These are phyloP conservation scores for Eptesicus fuscus DNA, from an alignment of 2,113 vertebrate genomes.

Conservation along the genomic window DNA sequence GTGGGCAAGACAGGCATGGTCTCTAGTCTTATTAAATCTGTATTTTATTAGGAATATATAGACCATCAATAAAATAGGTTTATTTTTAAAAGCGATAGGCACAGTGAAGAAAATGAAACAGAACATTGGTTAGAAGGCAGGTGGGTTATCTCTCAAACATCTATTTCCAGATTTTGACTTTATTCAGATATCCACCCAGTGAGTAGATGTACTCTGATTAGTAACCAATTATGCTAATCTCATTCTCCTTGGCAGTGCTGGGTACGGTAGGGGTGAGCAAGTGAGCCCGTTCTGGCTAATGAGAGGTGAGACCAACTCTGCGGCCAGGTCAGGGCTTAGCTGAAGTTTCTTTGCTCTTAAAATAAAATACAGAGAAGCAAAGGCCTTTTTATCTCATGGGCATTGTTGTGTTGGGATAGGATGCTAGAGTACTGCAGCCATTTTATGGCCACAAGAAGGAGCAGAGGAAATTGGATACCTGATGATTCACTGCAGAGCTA, in stretches of 20 bases:
- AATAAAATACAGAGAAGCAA: neutral
- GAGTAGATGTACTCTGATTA: neutral
- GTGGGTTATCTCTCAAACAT: neutral
- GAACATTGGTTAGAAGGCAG: neutral
- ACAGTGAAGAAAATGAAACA: neutral
- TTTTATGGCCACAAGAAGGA: neutral
- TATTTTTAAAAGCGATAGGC: neutral
- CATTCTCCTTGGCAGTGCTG: neutral
- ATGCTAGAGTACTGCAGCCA: no score
- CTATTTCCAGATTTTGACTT: neutral
- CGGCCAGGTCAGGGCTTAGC: neutral
- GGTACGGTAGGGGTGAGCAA: neutral
- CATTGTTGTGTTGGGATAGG: neutral
- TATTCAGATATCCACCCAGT: neutral
- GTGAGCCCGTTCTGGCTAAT: neutral
- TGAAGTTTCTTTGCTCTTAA: neutral
- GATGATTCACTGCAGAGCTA: neutral
- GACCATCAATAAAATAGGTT: neutral
- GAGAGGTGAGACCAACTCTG: neutral
- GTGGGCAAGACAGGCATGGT: neutral
- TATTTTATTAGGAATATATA: neutral
- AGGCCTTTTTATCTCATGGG: neutral
- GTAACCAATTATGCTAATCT: neutral
- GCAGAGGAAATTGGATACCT: neutral
- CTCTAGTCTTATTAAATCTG: neutral